Conservation (phyloP, 2,797 vertebrate genomes). For the Chiloscyllium punctatum region DNA sequence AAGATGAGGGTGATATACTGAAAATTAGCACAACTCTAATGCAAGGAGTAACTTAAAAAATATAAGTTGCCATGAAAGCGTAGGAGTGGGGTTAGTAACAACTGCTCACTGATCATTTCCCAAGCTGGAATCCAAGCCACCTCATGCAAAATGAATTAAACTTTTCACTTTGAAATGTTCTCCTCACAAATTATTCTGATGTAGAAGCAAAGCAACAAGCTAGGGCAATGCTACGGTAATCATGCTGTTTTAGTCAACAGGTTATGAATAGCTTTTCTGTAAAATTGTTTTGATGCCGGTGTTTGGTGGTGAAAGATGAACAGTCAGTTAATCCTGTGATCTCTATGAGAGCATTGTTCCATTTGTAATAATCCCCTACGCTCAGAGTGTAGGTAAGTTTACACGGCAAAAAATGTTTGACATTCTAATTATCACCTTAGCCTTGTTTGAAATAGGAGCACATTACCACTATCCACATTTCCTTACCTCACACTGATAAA, state of each 20-base stretch:
- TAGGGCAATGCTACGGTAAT: slow-evolving; percentile 21
- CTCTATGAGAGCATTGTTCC: slow-evolving; percentile 35
- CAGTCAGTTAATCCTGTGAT: slow-evolving; percentile 30
- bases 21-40: background rate
- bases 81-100: background rate
- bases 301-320: slow-evolving; percentile 28
- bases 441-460: slow-evolving; percentile 19
- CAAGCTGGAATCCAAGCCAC: background rate
- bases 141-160: background rate
- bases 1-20: background rate
- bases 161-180: slow-evolving; percentile 7
- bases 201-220: slow-evolving; percentile 21
- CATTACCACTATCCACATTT: background rate
- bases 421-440: slow-evolving; percentile 30
- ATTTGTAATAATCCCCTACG: slow-evolving; percentile 23
- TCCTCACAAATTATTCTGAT: background rate
- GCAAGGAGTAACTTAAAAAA: background rate
- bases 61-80: background rate
- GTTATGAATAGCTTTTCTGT: slow-evolving; percentile 35
- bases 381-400: slow-evolving; percentile 32
- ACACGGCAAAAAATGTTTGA: slow-evolving; percentile 25
- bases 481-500: slow-evolving; percentile 11
- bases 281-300: slow-evolving; percentile 29
- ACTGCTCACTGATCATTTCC: background rate
- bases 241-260: slow-evolving; percentile 25